Base-by-base conservation (phyloP, 2,113 vertebrate species). In the Hyperoodon ampullatus region DNA sequence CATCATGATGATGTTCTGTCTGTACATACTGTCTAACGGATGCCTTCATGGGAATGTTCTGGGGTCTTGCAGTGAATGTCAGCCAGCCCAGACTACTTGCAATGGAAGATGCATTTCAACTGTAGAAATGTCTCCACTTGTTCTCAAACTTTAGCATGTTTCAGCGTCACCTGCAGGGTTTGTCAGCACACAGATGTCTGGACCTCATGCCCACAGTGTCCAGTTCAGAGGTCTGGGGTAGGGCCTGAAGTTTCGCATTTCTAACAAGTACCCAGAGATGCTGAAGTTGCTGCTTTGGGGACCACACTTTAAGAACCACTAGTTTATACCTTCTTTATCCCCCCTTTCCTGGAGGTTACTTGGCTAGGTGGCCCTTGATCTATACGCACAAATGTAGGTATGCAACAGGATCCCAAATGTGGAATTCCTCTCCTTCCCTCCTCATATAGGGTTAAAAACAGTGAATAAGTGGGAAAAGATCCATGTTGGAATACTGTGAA, bases 161-260 rank as follows among this genome's bases (percentile, higher is more conserved):
- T 78, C 63, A 75, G 30, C n/a, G 65, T 44, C 44, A 53, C 33
- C 11, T 30, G 15, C 2, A 50, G 24, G 24, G 21, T 15, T 89
- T 82, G 8, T 77, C 23, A 47, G 33, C 33, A 30, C n/a, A 30
- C 14, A 33, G 33, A 35, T 44, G 47, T 15, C 21, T 39, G 39
- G 42, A 33, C 44, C 12, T 44, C 60, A 9, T 13, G 5, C 55
- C 21, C 6, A 28, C 16, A 44, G 50, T 33, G 2, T 87, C 80
- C 44, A 84, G 7, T 55, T 74, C 13, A 18, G 50, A 21, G 15
- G 18, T 30, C 60, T 47, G 14, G 8, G 9, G 8, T 60, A 3
- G 84, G 44, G 23, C 16, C 26, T 80, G n/a, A 68, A 74, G 72
- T 63, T 86, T 50, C 65, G 16, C 33, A 28, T 94, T 90, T 90